These are phyloP conservation scores for Lampris incognitus DNA, from an alignment of 2,113 vertebrate genomes.

Conservation along the genomic window DNA sequence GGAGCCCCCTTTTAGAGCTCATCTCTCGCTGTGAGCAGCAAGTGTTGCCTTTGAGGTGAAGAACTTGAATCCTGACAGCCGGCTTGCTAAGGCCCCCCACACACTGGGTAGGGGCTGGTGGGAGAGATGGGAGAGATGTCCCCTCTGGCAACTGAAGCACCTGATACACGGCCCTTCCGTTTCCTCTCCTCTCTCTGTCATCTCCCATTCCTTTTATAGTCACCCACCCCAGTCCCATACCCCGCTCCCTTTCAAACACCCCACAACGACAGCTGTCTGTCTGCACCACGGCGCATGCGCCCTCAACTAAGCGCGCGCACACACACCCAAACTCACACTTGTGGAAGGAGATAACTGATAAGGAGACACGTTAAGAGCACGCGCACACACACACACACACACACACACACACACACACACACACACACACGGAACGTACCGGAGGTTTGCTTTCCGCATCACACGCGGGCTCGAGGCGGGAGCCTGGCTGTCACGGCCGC, in stretches of 20 bases:
- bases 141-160: constrained; percentile 64
- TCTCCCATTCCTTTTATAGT: constrained; percentile 32
- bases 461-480: constrained; percentile 21
- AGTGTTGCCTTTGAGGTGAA: constrained; percentile 38
- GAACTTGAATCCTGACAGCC: constrained; percentile 44
- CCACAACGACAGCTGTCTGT: constrained; percentile 50
- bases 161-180: constrained; percentile 2
- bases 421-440: constrained; percentile 4
- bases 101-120: constrained; percentile 18
- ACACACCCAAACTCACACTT: constrained; percentile 20
- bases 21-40: constrained; percentile 38
- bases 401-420: constrained; percentile 27
- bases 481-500: constrained; percentile 36
- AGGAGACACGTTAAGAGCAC: constrained; percentile 7
- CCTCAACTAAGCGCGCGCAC: not conserved
- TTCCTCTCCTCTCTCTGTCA: constrained; percentile 29
- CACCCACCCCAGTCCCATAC: too few species aligned
- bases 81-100: constrained; percentile 2
- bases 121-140: constrained; percentile 50
- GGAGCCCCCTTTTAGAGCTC: constrained; percentile 54
- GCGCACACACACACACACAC: constrained; percentile 25
- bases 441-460: constrained; percentile 27
- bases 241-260: constrained; percentile 21
- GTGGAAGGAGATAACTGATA: constrained; percentile 43
- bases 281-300: constrained; percentile 17